phyloP scores from a whole-genome alignment of 2,888 invertebrate species.

The Eudemis profundana region DNA sequence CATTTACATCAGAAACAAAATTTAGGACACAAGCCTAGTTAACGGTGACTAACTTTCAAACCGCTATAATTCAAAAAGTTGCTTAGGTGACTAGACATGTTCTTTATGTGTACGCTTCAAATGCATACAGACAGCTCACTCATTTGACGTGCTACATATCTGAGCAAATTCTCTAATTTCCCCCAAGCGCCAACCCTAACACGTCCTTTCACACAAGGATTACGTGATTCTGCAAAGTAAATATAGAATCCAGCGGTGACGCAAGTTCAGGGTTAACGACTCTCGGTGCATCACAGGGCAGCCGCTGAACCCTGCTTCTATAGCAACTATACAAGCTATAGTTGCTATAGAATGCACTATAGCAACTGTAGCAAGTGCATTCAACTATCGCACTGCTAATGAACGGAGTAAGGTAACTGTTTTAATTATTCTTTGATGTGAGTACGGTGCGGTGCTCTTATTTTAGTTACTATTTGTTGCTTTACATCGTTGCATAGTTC shows the following conservation, averaged over 20 bases:
- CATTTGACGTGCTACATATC: neutral
- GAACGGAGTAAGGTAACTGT: constrained; percentile 36
- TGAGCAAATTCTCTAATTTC: neutral
- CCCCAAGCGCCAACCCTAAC: constrained; percentile 24
- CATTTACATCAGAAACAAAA: too few relatives aligned
- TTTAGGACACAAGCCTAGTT: too few relatives aligned
- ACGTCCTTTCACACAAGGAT: constrained; percentile 30
- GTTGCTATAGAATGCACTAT: too few relatives aligned
- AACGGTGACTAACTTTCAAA: too few relatives aligned
- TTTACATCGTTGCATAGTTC: too few relatives aligned
- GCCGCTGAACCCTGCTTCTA: constrained; percentile 53
- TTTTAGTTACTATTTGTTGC: neutral
- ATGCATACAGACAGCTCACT: neutral
- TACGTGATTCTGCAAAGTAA: constrained; percentile 35
- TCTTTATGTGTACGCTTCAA: too few relatives aligned
- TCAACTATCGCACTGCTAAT: constrained; percentile 55
- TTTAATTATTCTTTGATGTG: constrained; percentile 45
- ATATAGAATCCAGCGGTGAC: constrained; percentile 48
- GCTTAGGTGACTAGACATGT: too few relatives aligned
- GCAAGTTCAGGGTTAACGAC: constrained; percentile 68
- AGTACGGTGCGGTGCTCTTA: neutral
- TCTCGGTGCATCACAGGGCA: constrained; percentile 55
- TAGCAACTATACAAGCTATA: too few relatives aligned
- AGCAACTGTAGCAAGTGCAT: too few relatives aligned
- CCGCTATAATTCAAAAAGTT: too few relatives aligned